Conservation (phyloP, 2,113 vertebrate species). For the Apodemus speciosus region DNA sequence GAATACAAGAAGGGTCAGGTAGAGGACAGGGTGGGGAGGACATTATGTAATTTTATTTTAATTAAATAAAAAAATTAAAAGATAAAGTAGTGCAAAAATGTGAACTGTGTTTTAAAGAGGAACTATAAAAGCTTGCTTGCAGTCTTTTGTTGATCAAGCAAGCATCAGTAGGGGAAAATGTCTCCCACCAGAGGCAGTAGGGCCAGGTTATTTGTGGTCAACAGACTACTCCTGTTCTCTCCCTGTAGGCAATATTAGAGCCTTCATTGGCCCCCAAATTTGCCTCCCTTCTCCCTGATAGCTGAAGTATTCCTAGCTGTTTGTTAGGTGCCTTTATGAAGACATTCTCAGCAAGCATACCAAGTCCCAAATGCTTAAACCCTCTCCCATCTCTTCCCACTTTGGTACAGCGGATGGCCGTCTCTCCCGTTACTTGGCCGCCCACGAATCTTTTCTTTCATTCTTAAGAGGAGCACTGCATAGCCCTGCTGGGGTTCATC, state of each 20-base stretch:
- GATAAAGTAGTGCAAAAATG: background rate
- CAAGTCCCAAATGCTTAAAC: background rate
- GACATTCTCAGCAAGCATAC: background rate
- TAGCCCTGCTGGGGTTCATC: background rate
- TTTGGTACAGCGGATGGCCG: background rate
- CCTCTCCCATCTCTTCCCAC: background rate
- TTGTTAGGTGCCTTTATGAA: background rate
- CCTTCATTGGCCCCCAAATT: background rate
- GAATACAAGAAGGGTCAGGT: no score
- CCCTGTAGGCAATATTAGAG: background rate
- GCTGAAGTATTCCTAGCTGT: background rate
- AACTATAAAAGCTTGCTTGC: background rate
- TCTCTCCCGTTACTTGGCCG: background rate
- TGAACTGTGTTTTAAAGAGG: background rate
- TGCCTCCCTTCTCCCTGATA: background rate
- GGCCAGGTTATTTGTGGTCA: background rate
- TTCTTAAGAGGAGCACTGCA: background rate
- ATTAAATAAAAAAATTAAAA: background rate
- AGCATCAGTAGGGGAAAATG: background rate
- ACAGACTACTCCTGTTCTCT: background rate
- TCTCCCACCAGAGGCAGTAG: background rate
- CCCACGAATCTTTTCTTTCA: background rate
- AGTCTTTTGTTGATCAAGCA: constrained; percentile 4
- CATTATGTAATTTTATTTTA: background rate
- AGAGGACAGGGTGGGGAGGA: background rate